Conservation (phyloP, 2,888 invertebrate genomes). For the Ophion ventricosus region DNA sequence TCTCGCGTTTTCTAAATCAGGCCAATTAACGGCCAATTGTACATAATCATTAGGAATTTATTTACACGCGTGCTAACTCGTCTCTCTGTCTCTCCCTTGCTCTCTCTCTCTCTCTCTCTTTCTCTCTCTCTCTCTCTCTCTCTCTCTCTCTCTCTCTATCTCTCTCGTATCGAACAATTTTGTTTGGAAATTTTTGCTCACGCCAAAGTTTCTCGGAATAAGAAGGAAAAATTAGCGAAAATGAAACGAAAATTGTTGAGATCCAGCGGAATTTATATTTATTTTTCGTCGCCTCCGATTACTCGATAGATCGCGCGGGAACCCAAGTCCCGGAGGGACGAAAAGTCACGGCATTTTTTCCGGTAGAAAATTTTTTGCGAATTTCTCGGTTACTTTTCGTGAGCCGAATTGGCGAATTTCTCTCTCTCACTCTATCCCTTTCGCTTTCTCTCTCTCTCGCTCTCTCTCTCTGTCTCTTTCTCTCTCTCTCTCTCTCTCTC, state of each 20-base stretch:
- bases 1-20: slow-evolving; percentile 64
- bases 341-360: background rate
- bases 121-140: slow-evolving; percentile 47
- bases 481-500: background rate
- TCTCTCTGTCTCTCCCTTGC: slow-evolving; percentile 54
- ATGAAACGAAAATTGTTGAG: background rate
- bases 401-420: slow-evolving; percentile 19
- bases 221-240: slow-evolving; percentile 19
- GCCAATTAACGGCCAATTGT: slow-evolving; percentile 72
- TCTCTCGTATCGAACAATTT: slow-evolving; percentile 52
- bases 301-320: background rate
- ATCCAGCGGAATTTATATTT: background rate
- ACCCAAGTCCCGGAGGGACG: background rate
- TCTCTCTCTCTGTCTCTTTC: background rate
- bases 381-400: slow-evolving; percentile 12
- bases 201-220: slow-evolving; percentile 12
- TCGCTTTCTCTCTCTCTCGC: background rate
- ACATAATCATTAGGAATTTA: slow-evolving; percentile 82
- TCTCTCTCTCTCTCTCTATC: slow-evolving; percentile 46
- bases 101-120: slow-evolving; percentile 51
- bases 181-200: slow-evolving; percentile 4
- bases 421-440: background rate
- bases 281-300: background rate
- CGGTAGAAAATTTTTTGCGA: background rate
- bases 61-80: slow-evolving; percentile 81